Evolutionary conservation across 2,888 invertebrate species (phyloP).

Genomic region (Dugesia japonica): DNA sequence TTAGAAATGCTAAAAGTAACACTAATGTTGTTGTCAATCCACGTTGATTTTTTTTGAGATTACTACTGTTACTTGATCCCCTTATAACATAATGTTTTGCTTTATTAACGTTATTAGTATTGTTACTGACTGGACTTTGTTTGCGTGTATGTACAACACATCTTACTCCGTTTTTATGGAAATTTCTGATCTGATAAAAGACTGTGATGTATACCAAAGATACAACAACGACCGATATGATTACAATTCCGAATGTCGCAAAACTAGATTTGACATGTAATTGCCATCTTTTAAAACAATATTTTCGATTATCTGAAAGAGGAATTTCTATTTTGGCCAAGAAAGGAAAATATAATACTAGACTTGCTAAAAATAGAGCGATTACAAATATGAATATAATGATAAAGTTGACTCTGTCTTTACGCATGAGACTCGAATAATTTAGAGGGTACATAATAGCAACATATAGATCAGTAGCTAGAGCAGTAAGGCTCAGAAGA

Average conservation of each 20-base stretch:
- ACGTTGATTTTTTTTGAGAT: slow-evolving; percentile 21
- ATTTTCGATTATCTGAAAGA: not conserved
- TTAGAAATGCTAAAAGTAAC: not conserved
- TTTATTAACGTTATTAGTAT: not conserved
- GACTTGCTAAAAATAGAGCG: not conserved
- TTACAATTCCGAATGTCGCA: not conserved
- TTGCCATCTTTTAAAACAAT: slow-evolving; percentile 20
- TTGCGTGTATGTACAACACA: not conserved
- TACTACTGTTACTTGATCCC: not conserved
- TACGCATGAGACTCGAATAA: slow-evolving; percentile 21
- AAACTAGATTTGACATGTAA: not conserved
- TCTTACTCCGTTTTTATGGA: slow-evolving; percentile 22
- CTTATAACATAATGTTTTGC: not conserved
- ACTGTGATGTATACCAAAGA: slow-evolving; percentile 2
- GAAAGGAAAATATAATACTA: not conserved
- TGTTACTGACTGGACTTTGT: not conserved
- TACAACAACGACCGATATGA: not conserved
- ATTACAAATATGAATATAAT: not conserved
- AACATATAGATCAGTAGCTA: slow-evolving; percentile 27
- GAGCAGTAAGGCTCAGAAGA: slow-evolving; percentile 20
- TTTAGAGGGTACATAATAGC: slow-evolving; percentile 26
- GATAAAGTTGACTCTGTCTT: not conserved
- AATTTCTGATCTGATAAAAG: slow-evolving; percentile 21
- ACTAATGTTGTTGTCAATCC: slow-evolving; percentile 24
- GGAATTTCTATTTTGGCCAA: not conserved